Percentiles rank a stretch among this genome's conserved stretches.
phyloP scores from a whole-genome alignment of 2,888 invertebrate species.

The Phengaris arion region DNA sequence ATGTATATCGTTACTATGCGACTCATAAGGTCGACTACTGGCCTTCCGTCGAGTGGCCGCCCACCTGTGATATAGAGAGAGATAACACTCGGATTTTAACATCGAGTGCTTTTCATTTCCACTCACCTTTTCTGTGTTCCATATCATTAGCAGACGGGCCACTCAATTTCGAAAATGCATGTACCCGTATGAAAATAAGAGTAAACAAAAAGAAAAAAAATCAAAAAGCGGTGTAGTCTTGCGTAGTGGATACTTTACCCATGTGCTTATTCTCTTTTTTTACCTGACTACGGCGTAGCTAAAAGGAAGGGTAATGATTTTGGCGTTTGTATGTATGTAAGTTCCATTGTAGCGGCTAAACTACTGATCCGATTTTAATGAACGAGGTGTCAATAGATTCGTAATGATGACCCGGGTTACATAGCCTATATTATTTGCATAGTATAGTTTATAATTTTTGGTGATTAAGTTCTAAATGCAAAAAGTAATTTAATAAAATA shows the following conservation, averaged over 20 bases:
- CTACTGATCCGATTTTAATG: too few species aligned
- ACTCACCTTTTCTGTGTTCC: slow-evolving; percentile 10
- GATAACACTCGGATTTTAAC: slow-evolving; percentile 33
- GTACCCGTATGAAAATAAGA: too few species aligned
- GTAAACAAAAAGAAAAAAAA: too few species aligned
- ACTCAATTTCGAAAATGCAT: slow-evolving; percentile 16
- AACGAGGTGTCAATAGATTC: too few species aligned
- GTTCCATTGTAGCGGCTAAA: too few species aligned
- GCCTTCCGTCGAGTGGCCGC: slow-evolving; percentile 25
- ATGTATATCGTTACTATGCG: slow-evolving; percentile 6
- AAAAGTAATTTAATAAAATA: slow-evolving; percentile 30
- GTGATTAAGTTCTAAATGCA: neutral
- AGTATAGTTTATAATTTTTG: too few species aligned
- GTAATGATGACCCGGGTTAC: too few species aligned
- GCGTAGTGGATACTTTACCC: neutral
- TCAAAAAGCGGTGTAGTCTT: neutral
- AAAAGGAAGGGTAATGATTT: too few species aligned
- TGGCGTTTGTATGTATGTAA: too few species aligned
- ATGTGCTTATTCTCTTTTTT: too few species aligned
- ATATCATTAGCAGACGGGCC: neutral
- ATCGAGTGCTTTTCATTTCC: slow-evolving; percentile 27
- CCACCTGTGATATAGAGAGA: slow-evolving; percentile 30
- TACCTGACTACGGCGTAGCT: too few species aligned
- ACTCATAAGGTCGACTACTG: slow-evolving; percentile 3
- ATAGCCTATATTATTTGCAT: too few species aligned